phyloP scores from a whole-genome alignment of 2,888 invertebrate species.

The Branchellion lobata region DNA sequence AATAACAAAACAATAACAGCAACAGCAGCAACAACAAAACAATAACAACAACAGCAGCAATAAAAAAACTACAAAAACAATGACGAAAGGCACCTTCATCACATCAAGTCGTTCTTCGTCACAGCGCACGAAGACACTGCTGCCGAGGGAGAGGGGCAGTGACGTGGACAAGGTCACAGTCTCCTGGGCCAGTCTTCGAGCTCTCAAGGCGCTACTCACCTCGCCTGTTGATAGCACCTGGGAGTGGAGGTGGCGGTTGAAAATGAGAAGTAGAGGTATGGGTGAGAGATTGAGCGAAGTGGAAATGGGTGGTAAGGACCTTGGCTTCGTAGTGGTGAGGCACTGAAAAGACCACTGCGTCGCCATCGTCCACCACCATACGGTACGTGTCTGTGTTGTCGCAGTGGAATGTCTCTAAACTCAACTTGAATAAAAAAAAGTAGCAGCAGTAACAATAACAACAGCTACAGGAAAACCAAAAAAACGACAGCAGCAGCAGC shows the following conservation, averaged over 20 bases:
- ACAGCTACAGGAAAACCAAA: not conserved
- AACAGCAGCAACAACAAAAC: not conserved
- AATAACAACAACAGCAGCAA: not conserved
- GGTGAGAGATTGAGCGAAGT: too few relatives aligned
- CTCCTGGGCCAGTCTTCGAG: slow-evolving; percentile 89
- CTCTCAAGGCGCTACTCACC: slow-evolving; percentile 78
- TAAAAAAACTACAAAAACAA: not conserved
- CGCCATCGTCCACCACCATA: slow-evolving; percentile 77
- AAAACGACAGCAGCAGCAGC: too few relatives aligned
- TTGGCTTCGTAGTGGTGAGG: slow-evolving; percentile 73
- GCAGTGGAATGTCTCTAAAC: not conserved
- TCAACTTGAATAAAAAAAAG: slow-evolving; percentile 18
- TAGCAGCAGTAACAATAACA: not conserved
- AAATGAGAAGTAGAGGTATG: too few relatives aligned
- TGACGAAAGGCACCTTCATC: slow-evolving; percentile 74
- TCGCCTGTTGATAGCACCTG: slow-evolving; percentile 79
- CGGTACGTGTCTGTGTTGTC: slow-evolving; percentile 76
- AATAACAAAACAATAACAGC: not conserved
- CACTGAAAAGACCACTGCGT: slow-evolving; percentile 76
- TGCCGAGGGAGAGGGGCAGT: slow-evolving; percentile 85
- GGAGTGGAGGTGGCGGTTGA: not conserved
- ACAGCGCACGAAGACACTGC: slow-evolving; percentile 90
- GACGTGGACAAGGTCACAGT: slow-evolving; percentile 88
- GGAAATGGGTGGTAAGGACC: slow-evolving; percentile 30
- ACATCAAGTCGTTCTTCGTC: slow-evolving; percentile 89